Percentiles rank a stretch among this genome's conserved stretches.
Conservation (phyloP, 2,888 invertebrate genomes). For the Pristionchus exspectatus region DNA sequence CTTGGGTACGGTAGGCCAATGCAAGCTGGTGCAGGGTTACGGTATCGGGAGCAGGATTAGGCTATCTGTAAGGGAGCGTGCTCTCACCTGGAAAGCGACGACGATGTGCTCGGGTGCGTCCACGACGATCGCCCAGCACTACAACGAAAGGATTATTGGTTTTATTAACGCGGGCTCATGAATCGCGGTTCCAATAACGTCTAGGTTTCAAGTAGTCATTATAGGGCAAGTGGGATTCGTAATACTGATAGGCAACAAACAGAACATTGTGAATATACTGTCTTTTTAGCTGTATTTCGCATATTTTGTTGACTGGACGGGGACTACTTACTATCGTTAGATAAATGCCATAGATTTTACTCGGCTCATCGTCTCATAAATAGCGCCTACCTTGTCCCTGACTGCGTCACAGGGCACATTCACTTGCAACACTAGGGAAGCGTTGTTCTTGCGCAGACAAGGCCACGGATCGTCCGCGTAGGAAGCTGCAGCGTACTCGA, state of each 20-base stretch:
- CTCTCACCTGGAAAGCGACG: conserved; percentile 68
- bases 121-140: conserved; percentile 76
- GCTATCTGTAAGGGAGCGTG: neutral
- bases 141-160: conserved; percentile 52
- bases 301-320: no score
- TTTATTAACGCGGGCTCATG: neutral
- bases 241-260: neutral
- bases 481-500: conserved; percentile 67
- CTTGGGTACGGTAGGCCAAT: neutral
- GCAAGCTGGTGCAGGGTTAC: neutral
- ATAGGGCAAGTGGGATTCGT: neutral
- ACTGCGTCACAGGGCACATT: conserved; percentile 71
- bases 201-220: neutral
- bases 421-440: conserved; percentile 60
- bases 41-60: neutral
- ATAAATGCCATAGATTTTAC: no score
- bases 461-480: conserved; percentile 71
- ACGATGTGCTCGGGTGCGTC: conserved; percentile 69
- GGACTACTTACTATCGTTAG: no score
- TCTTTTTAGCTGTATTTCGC: neutral
- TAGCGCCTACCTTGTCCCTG: conserved; percentile 15
- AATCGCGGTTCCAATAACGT: neutral
- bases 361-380: no score
- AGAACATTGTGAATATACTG: no score
- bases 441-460: conserved; percentile 70